Percentiles rank a stretch among this genome's conserved stretches.
phyloP scores from a whole-genome alignment of 2,797 vertebrate species.

The Betta splendens region DNA sequence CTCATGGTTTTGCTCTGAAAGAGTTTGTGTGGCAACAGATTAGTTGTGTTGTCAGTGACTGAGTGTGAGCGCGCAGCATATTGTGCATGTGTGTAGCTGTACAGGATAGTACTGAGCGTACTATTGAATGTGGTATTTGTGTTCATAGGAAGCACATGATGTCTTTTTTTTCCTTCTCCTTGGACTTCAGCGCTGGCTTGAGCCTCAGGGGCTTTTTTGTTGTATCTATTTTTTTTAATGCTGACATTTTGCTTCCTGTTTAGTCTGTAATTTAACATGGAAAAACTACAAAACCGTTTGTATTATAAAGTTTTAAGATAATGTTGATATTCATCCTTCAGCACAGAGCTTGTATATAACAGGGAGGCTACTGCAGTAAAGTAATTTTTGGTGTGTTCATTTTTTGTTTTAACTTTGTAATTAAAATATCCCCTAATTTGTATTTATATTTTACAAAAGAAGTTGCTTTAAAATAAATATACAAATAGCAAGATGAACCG shows the following conservation, averaged over 20 bases:
- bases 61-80: constrained; percentile 65
- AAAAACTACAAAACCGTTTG: constrained; percentile 90
- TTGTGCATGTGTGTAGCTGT: constrained; percentile 79
- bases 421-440: constrained; percentile 98
- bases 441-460: constrained; percentile 99
- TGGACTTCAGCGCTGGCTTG: constrained; percentile 68
- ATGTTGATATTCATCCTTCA: constrained; percentile 87
- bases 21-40: constrained; percentile 59
- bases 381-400: constrained; percentile 90
- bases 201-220: constrained; percentile 73
- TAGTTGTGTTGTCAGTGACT: constrained; percentile 42
- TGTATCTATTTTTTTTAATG: constrained; percentile 46
- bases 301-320: constrained; percentile 88
- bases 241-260: constrained; percentile 70
- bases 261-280: constrained; percentile 91
- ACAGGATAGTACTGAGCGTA: constrained; percentile 88
- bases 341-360: constrained; percentile 93
- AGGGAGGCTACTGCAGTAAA: constrained; percentile 83
- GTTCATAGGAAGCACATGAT: constrained; percentile 84
- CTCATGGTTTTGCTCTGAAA: constrained; percentile 54
- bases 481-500: constrained; percentile 74
- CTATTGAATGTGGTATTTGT: constrained; percentile 91
- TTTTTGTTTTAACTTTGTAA: constrained; percentile 99
- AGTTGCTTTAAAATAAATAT: constrained; percentile 93
- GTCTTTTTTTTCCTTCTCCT: constrained; percentile 51